Base-by-base conservation (phyloP, 2,113 vertebrate genomes). In the Melanostigma gelatinosum region DNA sequence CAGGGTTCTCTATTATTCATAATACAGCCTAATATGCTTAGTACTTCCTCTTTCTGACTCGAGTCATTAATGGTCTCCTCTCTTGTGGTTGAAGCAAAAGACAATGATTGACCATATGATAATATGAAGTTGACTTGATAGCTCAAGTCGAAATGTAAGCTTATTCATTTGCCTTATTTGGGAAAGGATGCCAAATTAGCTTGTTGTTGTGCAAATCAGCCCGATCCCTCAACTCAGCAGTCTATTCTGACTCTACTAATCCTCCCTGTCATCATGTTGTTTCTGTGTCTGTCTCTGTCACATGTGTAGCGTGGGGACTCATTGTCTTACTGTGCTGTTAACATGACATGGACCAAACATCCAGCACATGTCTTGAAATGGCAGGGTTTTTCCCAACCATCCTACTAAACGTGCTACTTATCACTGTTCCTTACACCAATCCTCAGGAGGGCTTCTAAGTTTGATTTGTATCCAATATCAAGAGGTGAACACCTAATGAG, bases 1-100 rank as follows among this genome's bases (percentile, higher is more conserved):
- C 82, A 74, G 69, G 54, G 52, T 80, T 78, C 68, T 95, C 58
- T 85, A 95, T 95, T 92, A 94, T 95, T 95, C 81, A 95, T 94
- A 34, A 52, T 50, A 65, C 63, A 79, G 69, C 34, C 80, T 84
- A 89, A 93, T 93, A 90, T 82, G 87, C 87, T 70, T 74, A 29
- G 44, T 83, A 84, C 85, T 67, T 84, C 76, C 68, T 80, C 71
- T 80, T 46, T 79, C 79, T 69, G 67, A 87, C 82, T 71, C 27
- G 20, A 72, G 69, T 90, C 86, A 87, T 91, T 88, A 87, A 82
- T 69, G 74, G 46, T 63, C 29, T 77, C 27, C 40, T 57, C 48
- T 72, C 24, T 24, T 64, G 22, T 54, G 80, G 48, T 4, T 46
- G 8, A 12, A 58, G 63, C 81, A 10, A 64, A 52, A 82, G 40